These are phyloP conservation scores for Apamea epomidion DNA, from an alignment of 2,888 invertebrate genomes.

Conservation along the genomic window DNA sequence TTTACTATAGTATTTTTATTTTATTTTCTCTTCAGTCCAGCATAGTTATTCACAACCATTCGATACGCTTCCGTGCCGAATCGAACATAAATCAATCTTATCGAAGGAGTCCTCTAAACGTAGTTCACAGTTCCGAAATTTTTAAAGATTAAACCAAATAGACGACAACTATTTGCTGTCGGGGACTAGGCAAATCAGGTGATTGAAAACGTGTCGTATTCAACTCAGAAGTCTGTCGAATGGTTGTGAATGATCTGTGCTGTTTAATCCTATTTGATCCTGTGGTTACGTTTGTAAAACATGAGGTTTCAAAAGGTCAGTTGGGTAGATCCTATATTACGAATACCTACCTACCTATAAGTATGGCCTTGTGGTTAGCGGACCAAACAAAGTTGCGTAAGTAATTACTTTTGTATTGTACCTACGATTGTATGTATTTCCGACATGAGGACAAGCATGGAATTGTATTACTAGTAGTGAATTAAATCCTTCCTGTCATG, in stretches of 20 bases:
- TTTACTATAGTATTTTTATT: background rate
- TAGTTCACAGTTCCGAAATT: background rate
- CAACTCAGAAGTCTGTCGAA: background rate
- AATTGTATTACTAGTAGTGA: background rate
- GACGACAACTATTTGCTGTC: background rate
- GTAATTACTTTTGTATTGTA: constrained; percentile 27
- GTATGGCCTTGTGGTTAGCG: constrained; percentile 43
- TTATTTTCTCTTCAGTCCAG: background rate
- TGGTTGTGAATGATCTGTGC: background rate
- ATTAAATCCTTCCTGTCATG: constrained; percentile 14
- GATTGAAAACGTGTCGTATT: background rate
- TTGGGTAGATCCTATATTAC: background rate
- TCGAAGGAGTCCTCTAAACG: background rate
- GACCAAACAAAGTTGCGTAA: constrained; percentile 33
- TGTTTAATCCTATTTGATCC: constrained; percentile 16
- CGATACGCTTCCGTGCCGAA: background rate
- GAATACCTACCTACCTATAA: background rate
- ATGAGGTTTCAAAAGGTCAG: constrained; percentile 32
- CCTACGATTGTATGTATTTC: constrained; percentile 6
- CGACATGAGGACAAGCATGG: constrained; percentile 6
- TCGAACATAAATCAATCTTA: background rate
- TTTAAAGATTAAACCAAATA: background rate
- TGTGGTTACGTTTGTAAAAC: constrained; percentile 29
- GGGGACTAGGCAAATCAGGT: background rate
- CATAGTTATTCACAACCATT: background rate